Evolutionary conservation across 2,888 invertebrate genomes (phyloP).

Genomic region (Tubulanus polymorphus): DNA sequence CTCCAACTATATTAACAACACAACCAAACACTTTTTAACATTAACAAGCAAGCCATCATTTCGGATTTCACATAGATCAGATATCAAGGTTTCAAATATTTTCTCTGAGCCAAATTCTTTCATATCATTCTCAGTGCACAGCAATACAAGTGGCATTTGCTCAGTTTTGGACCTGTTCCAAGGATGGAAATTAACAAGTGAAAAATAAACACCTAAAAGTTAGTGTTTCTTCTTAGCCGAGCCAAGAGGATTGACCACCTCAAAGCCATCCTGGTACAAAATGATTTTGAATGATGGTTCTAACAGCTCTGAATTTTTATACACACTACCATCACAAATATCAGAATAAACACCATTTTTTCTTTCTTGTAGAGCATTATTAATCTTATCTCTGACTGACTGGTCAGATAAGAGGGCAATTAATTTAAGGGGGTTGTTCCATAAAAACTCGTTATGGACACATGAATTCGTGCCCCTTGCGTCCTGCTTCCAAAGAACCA

Average conservation of each 20-base stretch:
- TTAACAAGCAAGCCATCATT: neutral
- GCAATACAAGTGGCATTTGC: constrained; percentile 15
- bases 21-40: neutral
- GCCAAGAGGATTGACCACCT: constrained; percentile 19
- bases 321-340: constrained; percentile 10
- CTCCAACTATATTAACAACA: constrained; percentile 8
- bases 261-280: constrained; percentile 20
- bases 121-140: constrained; percentile 14
- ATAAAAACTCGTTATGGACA: too few species aligned
- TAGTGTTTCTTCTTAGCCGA: constrained; percentile 19
- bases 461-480: neutral
- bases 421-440: too few species aligned
- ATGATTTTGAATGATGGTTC: constrained; percentile 6
- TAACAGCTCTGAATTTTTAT: constrained; percentile 7
- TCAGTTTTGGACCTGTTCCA: constrained; percentile 13
- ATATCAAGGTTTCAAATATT: constrained; percentile 2
- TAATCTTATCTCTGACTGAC: too few species aligned
- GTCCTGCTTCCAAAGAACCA: neutral
- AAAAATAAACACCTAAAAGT: constrained; percentile 16
- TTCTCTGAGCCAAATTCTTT: constrained; percentile 8
- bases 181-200: constrained; percentile 10
- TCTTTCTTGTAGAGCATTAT: too few species aligned
- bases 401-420: too few species aligned
- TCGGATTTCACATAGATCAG: constrained; percentile 13
- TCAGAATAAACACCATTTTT: constrained; percentile 6